Conservation (phyloP, 2,797 vertebrate genomes). For the Odontamblyopus rebecca region DNA sequence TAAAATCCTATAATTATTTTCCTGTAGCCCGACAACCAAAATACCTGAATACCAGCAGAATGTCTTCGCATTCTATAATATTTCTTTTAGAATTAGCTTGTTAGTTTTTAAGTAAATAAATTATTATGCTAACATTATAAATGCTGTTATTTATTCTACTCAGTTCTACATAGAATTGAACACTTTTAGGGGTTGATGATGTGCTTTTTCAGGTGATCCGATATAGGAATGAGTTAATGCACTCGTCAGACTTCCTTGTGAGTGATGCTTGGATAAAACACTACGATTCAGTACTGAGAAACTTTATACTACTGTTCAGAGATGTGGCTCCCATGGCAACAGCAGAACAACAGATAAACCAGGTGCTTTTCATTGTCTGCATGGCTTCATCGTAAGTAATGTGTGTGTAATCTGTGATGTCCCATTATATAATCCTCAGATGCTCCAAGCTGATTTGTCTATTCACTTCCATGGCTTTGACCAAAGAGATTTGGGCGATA, state of each 20-base stretch:
- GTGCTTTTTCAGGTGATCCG: conserved; percentile 64
- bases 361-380: conserved; percentile 51
- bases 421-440: conserved; percentile 45
- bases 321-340: conserved; percentile 63
- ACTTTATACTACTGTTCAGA: conserved; percentile 64
- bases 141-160: no score
- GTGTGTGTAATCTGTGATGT: neutral
- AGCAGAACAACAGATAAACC: conserved; percentile 57
- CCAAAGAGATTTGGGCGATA: conserved; percentile 38
- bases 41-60: no score
- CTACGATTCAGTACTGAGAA: conserved; percentile 62
- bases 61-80: no score
- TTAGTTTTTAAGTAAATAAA: no score
- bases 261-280: conserved; percentile 70
- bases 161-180: no score
- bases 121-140: no score
- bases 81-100: no score
- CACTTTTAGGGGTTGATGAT: neutral
- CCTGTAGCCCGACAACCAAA: no score
- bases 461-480: conserved; percentile 64
- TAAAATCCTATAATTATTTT: no score
- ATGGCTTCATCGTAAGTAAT: neutral
- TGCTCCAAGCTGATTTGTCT: conserved; percentile 74
- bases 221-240: conserved; percentile 80
- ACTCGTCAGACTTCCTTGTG: conserved; percentile 75